Conservation (phyloP, 1,140 invertebrate species). For the Danaus plexippus region DNA sequence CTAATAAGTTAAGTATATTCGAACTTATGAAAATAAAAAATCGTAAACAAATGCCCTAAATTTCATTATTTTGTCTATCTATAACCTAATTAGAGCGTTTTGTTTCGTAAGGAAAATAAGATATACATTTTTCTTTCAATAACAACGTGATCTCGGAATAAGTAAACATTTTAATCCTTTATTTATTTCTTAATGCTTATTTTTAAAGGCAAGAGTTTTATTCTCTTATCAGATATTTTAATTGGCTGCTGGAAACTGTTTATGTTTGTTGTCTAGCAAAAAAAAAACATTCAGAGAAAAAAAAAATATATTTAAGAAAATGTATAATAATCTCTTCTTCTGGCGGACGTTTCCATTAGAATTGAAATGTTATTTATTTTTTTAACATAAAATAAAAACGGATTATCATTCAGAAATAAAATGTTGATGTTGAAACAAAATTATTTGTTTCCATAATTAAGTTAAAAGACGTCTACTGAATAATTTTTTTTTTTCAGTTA, state of each 20-base stretch:
- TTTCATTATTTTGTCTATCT: slow-evolving; percentile 24
- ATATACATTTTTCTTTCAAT: slow-evolving; percentile 14
- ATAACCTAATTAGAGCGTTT: slow-evolving; percentile 12
- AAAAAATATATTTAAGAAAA: too few relatives aligned
- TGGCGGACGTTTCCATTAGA: too few relatives aligned
- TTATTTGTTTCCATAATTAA: too few relatives aligned
- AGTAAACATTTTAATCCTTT: slow-evolving; percentile 26
- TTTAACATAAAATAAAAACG: slow-evolving; percentile 5
- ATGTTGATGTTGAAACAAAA: too few relatives aligned
- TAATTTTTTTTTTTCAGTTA: too few relatives aligned
- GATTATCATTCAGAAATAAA: too few relatives aligned
- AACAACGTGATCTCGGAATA: slow-evolving; percentile 15
- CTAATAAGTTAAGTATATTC: too few relatives aligned
- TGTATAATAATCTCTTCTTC: too few relatives aligned
- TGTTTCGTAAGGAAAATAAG: slow-evolving; percentile 12
- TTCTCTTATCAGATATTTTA: slow-evolving; percentile 20
- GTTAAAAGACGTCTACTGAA: too few relatives aligned
- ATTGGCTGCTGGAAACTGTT: slow-evolving; percentile 13
- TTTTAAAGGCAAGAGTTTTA: slow-evolving; percentile 15
- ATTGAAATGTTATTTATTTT: too few relatives aligned
- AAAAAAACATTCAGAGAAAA: too few relatives aligned
- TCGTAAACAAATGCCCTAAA: background rate
- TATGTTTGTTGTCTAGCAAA: too few relatives aligned
- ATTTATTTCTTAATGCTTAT: slow-evolving; percentile 7
- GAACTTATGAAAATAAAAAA: background rate